phyloP scores from a whole-genome alignment of 1,140 invertebrate genomes.

The Hyles vespertilio region DNA sequence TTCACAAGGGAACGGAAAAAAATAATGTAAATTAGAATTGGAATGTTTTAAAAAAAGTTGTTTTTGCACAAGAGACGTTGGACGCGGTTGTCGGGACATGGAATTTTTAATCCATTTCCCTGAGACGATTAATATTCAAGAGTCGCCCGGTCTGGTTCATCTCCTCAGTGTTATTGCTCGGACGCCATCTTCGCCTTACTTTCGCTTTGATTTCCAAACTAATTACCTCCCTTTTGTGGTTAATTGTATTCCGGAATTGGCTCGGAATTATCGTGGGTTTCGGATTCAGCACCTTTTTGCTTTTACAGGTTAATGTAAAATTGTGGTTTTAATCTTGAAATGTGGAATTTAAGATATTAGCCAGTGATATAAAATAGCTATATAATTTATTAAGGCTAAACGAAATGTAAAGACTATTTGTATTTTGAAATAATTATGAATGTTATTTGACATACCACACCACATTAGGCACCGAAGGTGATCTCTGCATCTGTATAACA shows the following conservation, averaged over 20 bases:
- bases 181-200: constrained; percentile 36
- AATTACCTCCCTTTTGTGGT: constrained; percentile 62
- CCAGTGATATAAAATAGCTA: too few relatives aligned
- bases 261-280: too few relatives aligned
- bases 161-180: constrained; percentile 68
- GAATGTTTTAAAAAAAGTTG: constrained; percentile 69
- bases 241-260: constrained; percentile 35
- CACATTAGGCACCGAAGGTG: too few relatives aligned
- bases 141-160: constrained; percentile 70
- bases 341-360: too few relatives aligned
- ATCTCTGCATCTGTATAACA: too few relatives aligned
- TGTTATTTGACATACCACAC: too few relatives aligned
- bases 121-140: constrained; percentile 71
- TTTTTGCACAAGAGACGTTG: constrained; percentile 67
- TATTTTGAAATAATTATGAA: too few relatives aligned
- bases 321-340: too few relatives aligned
- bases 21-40: constrained; percentile 69
- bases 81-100: constrained; percentile 61
- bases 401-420: too few relatives aligned
- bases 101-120: constrained; percentile 75
- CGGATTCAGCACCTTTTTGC: too few relatives aligned
- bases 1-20: constrained; percentile 67
- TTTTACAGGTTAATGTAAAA: too few relatives aligned
- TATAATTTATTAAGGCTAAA: too few relatives aligned
- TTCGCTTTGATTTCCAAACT: constrained; percentile 67